phyloP scores from a whole-genome alignment of 2,797 vertebrate species.

The Sebastes iracundus region DNA sequence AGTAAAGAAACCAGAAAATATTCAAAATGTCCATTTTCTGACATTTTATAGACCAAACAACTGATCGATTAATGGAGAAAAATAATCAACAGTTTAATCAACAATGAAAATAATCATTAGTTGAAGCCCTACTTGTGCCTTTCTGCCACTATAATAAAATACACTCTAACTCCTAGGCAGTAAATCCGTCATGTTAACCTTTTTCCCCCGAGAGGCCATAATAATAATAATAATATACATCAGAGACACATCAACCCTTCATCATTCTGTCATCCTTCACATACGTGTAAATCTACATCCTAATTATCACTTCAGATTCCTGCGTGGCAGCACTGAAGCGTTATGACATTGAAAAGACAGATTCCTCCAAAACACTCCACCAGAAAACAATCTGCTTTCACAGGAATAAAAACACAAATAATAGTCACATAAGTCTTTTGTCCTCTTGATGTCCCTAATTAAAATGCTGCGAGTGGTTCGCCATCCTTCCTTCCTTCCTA shows the following conservation, averaged over 20 bases:
- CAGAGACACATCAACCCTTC: not conserved
- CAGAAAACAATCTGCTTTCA: constrained; percentile 10
- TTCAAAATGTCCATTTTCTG: no score
- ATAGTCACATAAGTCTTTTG: constrained; percentile 3
- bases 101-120: no score
- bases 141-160: not conserved
- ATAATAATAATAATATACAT: not conserved
- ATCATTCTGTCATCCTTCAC: constrained; percentile 6
- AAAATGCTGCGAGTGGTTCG: constrained; percentile 30
- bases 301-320: constrained; percentile 33
- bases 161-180: no score
- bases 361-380: constrained; percentile 3
- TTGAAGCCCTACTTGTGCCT: not conserved
- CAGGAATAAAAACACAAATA: constrained; percentile 18
- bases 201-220: not conserved
- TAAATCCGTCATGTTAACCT: not conserved
- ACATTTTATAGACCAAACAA: no score
- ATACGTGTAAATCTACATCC: constrained; percentile 4
- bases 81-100: no score
- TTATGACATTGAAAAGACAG: not conserved
- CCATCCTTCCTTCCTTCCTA: not conserved
- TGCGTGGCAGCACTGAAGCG: not conserved
- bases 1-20: no score
- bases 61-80: no score
- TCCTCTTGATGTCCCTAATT: constrained; percentile 31